Conservation (phyloP, 2,113 vertebrate species). For the Antechinus stuartii region DNA sequence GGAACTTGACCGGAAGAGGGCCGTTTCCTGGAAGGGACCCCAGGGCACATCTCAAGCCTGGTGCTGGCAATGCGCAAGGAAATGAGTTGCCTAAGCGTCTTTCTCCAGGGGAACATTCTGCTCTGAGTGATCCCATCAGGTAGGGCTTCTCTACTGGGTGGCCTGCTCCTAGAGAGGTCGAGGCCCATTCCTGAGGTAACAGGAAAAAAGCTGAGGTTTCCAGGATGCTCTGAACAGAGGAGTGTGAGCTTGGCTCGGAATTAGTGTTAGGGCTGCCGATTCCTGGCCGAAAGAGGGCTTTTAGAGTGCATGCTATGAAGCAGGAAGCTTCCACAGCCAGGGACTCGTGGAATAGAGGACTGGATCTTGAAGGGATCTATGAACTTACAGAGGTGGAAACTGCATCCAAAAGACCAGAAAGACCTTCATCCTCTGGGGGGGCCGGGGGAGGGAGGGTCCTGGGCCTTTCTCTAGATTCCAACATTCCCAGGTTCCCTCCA, state of each 20-base stretch:
- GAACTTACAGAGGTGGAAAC: not conserved
- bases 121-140: not conserved
- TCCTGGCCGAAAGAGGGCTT: too few species aligned
- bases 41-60: too few species aligned
- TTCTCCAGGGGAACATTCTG: not conserved
- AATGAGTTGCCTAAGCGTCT: not conserved
- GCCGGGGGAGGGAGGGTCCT: accelerated
- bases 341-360: not conserved
- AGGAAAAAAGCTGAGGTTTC: not conserved
- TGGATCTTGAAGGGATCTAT: not conserved
- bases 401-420: not conserved
- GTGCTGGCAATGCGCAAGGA: too few species aligned
- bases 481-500: not conserved
- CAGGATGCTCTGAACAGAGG: not conserved
- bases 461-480: not conserved
- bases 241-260: not conserved
- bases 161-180: too few species aligned
- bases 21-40: not conserved
- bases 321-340: not conserved
- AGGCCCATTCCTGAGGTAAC: not conserved
- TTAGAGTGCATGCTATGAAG: not conserved
- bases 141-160: too few species aligned
- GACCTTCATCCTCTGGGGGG: not conserved
- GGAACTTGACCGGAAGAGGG: not conserved
- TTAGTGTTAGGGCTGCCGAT: not conserved